A percentile compares a stretch with the other conserved stretches of the same genome.
phyloP scores from a whole-genome alignment of 2,888 invertebrate species.

The Phrixothrix hirtus region DNA sequence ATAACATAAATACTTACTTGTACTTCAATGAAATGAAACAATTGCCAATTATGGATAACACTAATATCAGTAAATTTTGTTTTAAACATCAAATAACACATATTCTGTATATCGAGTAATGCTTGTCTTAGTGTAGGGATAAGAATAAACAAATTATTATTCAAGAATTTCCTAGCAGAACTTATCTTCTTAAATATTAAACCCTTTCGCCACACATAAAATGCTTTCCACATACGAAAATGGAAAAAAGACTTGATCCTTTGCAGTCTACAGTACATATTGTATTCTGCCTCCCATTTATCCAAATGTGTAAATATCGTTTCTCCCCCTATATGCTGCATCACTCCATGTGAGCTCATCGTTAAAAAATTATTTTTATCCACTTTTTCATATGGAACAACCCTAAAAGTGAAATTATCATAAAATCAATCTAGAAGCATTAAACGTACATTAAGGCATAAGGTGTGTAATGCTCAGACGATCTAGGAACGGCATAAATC shows the following conservation, averaged over 20 bases:
- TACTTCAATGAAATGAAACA: constrained; percentile 72
- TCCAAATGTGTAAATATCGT: constrained; percentile 77
- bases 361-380: constrained; percentile 76
- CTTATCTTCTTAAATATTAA: constrained; percentile 71
- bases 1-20: constrained; percentile 59
- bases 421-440: background rate
- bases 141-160: constrained; percentile 72
- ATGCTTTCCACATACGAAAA: constrained; percentile 78
- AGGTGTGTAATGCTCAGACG: constrained; percentile 74
- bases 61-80: constrained; percentile 66
- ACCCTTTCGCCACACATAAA: constrained; percentile 75
- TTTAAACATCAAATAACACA: constrained; percentile 67
- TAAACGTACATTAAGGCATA: constrained; percentile 68
- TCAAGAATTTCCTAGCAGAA: constrained; percentile 62
- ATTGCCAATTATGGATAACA: constrained; percentile 57
- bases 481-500: constrained; percentile 71
- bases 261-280: constrained; percentile 76
- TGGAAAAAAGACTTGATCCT: constrained; percentile 70
- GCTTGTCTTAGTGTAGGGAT: constrained; percentile 74
- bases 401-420: constrained; percentile 56
- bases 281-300: constrained; percentile 82
- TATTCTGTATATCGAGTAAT: constrained; percentile 69
- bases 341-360: constrained; percentile 80
- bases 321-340: constrained; percentile 72
- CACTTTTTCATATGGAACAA: constrained; percentile 72